Base-by-base conservation (phyloP, 2,797 vertebrate species). In the Phrynocephalus guinanensis region DNA sequence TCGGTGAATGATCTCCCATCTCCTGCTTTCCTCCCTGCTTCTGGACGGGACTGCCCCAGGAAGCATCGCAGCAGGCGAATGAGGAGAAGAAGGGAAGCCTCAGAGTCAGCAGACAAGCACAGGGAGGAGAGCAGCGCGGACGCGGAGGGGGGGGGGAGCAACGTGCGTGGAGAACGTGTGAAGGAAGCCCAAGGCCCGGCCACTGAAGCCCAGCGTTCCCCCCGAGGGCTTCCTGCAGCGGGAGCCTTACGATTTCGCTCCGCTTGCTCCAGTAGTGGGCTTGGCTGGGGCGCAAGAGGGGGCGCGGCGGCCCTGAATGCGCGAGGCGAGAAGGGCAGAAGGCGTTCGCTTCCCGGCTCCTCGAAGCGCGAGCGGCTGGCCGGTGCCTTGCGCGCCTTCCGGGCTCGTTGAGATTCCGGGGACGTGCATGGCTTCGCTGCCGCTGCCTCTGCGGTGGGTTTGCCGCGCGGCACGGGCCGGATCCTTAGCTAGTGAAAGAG, bases 341-440 rank as follows among this genome's bases (percentile, higher is more conserved):
- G 52, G 52, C 9, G 13, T 1, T 11, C 9, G 52, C 52, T 6
- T 56, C 52, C 70, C 22, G 16, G 15, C 38, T 44, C 38, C 38
- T 44, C 18, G 22, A 26, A 33, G 24, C 50, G 50, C 38, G 6
- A 18, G 86, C 33, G 60, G 79, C 60, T 33, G 80, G 28, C 79
- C 44, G 44, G 24, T 71, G 80, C 81, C 86, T 66, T 44, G 86
- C 73, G 66, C 86, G 63, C 78, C 56, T 20, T 26, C 4, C 20
- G 3, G 8, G 66, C 86, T 88, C 83, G 63, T 79, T 83, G 82
- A 48, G 79, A 83, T 88, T 83, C 86, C 9, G 67, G 81, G 66
- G 75, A 28, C 86, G 78, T 87, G 22, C 86, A 78, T 30, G 26
- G 81, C 68, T 78, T 24, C 50, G 50, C 60, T 5, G 80, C 80